These are phyloP conservation scores for Melikaiella ostensackeni DNA, from an alignment of 2,888 invertebrate species.

Conservation along the genomic window DNA sequence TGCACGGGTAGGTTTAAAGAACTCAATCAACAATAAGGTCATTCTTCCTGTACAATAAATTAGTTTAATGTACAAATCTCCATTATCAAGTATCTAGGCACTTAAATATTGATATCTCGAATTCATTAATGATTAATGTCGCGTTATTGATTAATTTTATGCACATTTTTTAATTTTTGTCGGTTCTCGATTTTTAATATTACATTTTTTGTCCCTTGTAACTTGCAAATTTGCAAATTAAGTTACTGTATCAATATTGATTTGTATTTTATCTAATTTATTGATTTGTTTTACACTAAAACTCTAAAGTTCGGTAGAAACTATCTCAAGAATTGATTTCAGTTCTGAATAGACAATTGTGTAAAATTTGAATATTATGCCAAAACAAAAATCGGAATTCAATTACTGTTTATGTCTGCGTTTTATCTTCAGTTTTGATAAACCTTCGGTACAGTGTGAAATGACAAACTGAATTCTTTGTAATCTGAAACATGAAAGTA, in stretches of 20 bases:
- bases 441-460: background rate
- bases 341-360: too few species aligned
- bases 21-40: background rate
- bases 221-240: background rate
- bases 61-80: background rate
- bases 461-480: background rate
- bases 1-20: background rate
- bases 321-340: too few species aligned
- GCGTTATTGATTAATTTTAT: background rate
- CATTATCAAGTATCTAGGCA: background rate
- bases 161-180: background rate
- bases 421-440: background rate
- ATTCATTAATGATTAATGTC: background rate
- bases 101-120: background rate
- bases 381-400: background rate
- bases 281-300: background rate
- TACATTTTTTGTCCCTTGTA: background rate
- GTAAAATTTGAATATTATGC: background rate
- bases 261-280: background rate
- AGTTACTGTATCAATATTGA: background rate
- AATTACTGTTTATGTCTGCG: background rate
- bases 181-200: background rate
- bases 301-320: background rate
- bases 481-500: background rate
- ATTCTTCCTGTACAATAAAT: background rate